Percentiles rank a stretch among this genome's conserved stretches.
These are phyloP conservation scores for Plodia interpunctella DNA, from an alignment of 1,140 invertebrate genomes.

Conservation along the genomic window DNA sequence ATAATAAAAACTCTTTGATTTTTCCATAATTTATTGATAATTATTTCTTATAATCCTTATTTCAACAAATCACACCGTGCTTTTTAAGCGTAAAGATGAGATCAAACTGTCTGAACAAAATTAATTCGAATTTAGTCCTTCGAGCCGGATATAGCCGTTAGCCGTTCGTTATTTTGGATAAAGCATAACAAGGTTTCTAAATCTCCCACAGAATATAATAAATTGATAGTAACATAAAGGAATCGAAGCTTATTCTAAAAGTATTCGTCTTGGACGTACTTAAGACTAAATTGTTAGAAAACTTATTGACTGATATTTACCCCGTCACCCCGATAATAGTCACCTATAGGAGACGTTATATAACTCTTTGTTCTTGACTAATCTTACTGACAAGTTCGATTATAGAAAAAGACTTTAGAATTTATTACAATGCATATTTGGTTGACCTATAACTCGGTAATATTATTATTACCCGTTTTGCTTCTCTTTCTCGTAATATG, in stretches of 20 bases:
- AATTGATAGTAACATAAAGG: constrained; percentile 24
- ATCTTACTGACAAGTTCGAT: not conserved
- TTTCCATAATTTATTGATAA: not conserved
- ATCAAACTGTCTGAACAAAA: constrained; percentile 26
- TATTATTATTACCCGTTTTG: not conserved
- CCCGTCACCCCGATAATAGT: not conserved
- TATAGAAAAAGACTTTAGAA: constrained; percentile 4
- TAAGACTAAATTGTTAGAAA: constrained; percentile 24
- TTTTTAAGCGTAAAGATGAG: constrained; percentile 21
- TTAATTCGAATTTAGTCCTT: constrained; percentile 36
- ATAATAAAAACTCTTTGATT: constrained; percentile 7
- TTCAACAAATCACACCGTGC: constrained; percentile 9
- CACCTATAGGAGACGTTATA: not conserved
- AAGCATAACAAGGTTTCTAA: constrained; percentile 27
- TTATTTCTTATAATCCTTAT: not conserved
- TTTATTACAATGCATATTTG: no score
- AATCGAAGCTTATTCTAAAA: constrained; percentile 21
- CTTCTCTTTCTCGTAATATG: no score
- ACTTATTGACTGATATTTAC: constrained; percentile 5
- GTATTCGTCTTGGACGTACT: constrained; percentile 49
- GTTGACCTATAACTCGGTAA: not conserved
- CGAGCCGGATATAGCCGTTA: constrained; percentile 37
- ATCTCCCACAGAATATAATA: constrained; percentile 23
- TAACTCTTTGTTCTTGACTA: constrained; percentile 2
- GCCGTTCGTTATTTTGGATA: not conserved